These are phyloP conservation scores for Diplazon laetatorius DNA, from an alignment of 2,888 invertebrate genomes.

Conservation along the genomic window DNA sequence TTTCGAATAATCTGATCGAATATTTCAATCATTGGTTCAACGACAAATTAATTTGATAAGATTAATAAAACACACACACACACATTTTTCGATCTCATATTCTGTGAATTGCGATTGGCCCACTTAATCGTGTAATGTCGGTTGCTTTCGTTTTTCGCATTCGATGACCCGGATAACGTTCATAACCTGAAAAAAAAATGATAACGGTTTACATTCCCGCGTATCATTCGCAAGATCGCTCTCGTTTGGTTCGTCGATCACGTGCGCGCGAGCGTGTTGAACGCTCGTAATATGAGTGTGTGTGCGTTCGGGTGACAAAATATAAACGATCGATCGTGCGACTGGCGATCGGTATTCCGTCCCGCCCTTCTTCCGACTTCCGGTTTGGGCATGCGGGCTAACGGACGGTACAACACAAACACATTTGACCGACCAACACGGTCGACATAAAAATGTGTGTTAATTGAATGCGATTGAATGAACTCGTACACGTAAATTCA, in stretches of 20 bases:
- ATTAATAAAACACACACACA: too few relatives aligned
- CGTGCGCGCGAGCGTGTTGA: too few relatives aligned
- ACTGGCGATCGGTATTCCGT: slow-evolving; percentile 37
- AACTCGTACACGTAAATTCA: too few relatives aligned
- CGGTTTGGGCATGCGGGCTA: slow-evolving; percentile 47
- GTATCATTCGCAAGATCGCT: neutral
- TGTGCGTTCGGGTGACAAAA: neutral
- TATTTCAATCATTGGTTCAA: too few relatives aligned
- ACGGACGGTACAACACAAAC: slow-evolving; percentile 30
- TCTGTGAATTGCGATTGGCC: neutral
- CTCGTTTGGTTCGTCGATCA: neutral
- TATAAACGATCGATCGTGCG: neutral
- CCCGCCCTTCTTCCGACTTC: slow-evolving; percentile 13
- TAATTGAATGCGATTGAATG: too few relatives aligned
- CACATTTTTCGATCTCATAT: neutral
- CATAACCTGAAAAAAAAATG: slow-evolving; percentile 14
- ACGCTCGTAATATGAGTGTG: slow-evolving; percentile 12
- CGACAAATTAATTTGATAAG: too few relatives aligned
- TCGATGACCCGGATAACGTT: slow-evolving; percentile 17
- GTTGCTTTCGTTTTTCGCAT: neutral
- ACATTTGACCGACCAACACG: too few relatives aligned
- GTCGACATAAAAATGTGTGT: too few relatives aligned
- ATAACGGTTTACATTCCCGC: slow-evolving; percentile 26
- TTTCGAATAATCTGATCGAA: too few relatives aligned
- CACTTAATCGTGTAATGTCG: neutral